Evolutionary conservation across 2,797 vertebrate genomes (phyloP).

Genomic region (Lepus townsendii): DNA sequence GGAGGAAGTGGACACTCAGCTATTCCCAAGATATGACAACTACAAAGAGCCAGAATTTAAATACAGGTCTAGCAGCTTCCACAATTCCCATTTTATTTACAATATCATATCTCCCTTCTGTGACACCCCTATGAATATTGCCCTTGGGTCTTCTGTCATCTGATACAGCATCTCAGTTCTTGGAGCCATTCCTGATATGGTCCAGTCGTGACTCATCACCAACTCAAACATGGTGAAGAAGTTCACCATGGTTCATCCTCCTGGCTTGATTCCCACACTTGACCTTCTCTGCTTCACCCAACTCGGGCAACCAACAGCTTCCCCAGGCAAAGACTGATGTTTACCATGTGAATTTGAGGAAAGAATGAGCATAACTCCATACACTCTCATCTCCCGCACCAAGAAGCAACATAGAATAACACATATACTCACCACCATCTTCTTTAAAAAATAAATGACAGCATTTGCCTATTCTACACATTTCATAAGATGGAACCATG

Average conservation of each 20-base stretch:
- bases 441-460: background rate
- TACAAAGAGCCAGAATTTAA: background rate
- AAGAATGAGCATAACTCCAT: background rate
- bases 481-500: background rate
- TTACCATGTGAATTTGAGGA: background rate
- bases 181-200: background rate
- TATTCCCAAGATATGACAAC: background rate
- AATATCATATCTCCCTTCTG: background rate
- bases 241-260: background rate
- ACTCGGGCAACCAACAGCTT: background rate
- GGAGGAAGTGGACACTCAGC: background rate
- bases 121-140: background rate
- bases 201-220: background rate
- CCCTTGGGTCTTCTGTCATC: background rate
- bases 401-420: background rate
- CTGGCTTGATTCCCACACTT: background rate
- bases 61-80: background rate
- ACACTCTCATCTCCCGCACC: background rate
- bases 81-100: background rate
- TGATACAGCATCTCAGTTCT: background rate
- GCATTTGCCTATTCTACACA: background rate
- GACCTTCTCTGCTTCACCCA: background rate
- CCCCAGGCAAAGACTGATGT: background rate
- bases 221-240: background rate
- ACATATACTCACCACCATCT: background rate